Base-by-base conservation (phyloP, 1,140 invertebrate genomes). In the Vollenhovia emeryi region DNA sequence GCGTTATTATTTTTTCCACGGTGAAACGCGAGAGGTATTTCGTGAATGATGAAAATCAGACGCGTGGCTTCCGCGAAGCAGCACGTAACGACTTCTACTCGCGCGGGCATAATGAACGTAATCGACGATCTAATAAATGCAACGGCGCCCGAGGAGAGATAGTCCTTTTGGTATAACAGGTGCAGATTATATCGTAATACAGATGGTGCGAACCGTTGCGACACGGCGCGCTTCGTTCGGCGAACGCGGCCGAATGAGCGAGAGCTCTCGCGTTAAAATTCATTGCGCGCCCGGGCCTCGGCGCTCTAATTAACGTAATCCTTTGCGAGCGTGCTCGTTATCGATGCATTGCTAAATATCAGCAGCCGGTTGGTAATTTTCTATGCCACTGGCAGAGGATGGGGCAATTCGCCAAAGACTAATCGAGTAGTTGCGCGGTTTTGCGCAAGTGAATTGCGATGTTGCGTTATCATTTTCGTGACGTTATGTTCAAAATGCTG, bases 121-220 rank as follows among this genome's bases (percentile, higher is more conserved):
- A 90, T 90, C 88, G 86, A 18, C 88, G 84, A 90, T 90, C 89
- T 90, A 90, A 90, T 89, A 87, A 89, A 71, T 57, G 83, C 78
- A 87, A 90, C 87, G 85, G 79, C 80, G 57, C 74, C 18, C 24
- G 55, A 43, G 57, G 69, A 75, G 59, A 68, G 60, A n/a, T 27
- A 66, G 75, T 82, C n/a, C 68, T 64, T 86, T 84, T 80, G 33
- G 66, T 24, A 78, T 48, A 90, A 90, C 89, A 90, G 86, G 83
- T 86, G 86, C 74, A 90, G 89, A 90, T 90, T 76, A 83, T 88
- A 90, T 90, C 89, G 79, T 13, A 24, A 71, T 52, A 87, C 76
- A 87, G 85, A 89, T 89, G 89, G 76, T 50, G 88, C 82, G 89
- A 89, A 84, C 85, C 87, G 74, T 89, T 89, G 85, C 88, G 82